phyloP scores from a whole-genome alignment of 1,140 invertebrate species.

The Heliconius nattereri region DNA sequence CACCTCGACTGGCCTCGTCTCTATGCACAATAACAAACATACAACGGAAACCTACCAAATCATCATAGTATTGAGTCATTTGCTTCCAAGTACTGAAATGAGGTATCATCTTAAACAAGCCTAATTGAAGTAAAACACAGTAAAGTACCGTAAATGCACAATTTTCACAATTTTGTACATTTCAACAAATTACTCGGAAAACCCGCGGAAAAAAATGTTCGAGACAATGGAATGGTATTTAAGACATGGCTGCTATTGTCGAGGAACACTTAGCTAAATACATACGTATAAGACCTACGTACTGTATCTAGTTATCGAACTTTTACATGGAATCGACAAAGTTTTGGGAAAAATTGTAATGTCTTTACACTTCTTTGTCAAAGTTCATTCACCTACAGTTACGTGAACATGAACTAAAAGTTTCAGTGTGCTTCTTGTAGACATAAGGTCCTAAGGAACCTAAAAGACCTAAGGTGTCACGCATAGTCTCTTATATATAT shows the following conservation, averaged over 20 bases:
- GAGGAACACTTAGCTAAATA: not conserved
- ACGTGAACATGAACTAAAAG: not conserved
- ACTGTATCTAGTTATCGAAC: not conserved
- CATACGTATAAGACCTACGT: not conserved
- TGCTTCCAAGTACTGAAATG: not conserved
- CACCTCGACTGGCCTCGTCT: no score
- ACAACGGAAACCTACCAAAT: not conserved
- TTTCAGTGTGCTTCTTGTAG: not conserved
- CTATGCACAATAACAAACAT: not conserved
- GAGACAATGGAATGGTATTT: not conserved
- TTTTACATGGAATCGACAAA: not conserved
- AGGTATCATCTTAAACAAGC: not conserved
- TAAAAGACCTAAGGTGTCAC: no score
- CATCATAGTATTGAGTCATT: not conserved
- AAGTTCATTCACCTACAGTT: not conserved
- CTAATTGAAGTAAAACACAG: not conserved
- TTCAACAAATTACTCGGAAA: conserved; percentile 12
- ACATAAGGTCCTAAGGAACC: not conserved
- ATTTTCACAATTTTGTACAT: conserved; percentile 3
- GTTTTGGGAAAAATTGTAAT: not conserved
- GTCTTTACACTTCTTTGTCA: not conserved
- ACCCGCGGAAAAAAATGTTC: not conserved
- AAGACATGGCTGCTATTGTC: not conserved
- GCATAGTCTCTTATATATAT: not conserved
- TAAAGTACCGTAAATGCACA: not conserved